Conservation (phyloP, 2,797 vertebrate genomes). For the Malacoraja senta region DNA sequence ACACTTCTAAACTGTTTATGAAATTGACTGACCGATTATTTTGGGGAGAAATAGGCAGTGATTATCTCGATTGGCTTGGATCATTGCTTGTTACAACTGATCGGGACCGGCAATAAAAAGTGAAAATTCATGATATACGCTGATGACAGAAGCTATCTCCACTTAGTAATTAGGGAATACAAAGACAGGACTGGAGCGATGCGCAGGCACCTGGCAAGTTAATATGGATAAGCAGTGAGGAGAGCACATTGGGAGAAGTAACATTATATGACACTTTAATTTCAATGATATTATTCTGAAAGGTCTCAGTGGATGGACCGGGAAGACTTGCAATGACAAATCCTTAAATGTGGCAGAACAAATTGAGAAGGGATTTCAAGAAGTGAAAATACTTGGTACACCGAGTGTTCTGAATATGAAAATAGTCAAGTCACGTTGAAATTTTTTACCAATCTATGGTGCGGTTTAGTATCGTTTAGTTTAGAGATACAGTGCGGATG, state of each 20-base stretch:
- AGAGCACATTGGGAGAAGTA: neutral
- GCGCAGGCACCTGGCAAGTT: neutral
- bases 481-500: too few species aligned
- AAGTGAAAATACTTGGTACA: neutral
- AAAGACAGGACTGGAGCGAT: neutral
- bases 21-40: too few species aligned
- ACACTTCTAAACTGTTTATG: too few species aligned
- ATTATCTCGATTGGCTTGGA: neutral
- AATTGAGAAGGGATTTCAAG: too few species aligned
- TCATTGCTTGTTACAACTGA: neutral
- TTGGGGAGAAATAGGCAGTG: neutral
- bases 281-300: neutral
- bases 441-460: neutral
- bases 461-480: too few species aligned
- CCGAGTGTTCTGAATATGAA: too few species aligned
- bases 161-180: neutral
- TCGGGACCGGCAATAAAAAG: neutral
- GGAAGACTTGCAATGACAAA: neutral
- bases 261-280: neutral
- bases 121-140: neutral
- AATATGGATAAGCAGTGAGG: neutral
- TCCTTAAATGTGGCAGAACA: neutral
- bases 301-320: neutral
- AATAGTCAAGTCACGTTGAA: neutral
- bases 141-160: neutral